Evolutionary conservation across 1,140 invertebrate genomes (phyloP).

Genomic region (Heliconius hewitsoni): DNA sequence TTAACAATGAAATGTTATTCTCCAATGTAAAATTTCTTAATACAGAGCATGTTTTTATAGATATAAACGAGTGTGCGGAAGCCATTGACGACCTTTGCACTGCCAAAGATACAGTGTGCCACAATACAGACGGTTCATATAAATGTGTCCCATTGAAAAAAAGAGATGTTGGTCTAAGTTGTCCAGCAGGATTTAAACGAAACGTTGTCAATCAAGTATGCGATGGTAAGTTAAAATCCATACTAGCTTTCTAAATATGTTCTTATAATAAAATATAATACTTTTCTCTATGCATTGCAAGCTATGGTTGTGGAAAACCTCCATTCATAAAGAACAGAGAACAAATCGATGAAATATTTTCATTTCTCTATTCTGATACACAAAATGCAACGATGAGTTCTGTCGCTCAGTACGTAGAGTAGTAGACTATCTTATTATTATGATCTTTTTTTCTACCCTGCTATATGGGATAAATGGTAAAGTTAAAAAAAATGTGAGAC

Average conservation of each 20-base stretch:
- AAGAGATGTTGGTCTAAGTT: slow-evolving; percentile 68
- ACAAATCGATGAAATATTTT: too few species aligned
- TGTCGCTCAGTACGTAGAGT: too few species aligned
- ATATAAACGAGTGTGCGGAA: slow-evolving; percentile 86
- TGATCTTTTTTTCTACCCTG: too few species aligned
- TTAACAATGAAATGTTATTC: background rate
- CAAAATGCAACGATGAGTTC: too few species aligned
- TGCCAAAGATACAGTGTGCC: slow-evolving; percentile 83
- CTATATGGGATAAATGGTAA: too few species aligned
- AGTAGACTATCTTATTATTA: too few species aligned
- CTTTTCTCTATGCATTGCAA: background rate
- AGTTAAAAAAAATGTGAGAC: too few species aligned
- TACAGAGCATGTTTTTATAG: slow-evolving; percentile 62
- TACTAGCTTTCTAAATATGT: background rate
- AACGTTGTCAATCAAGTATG: slow-evolving; percentile 84
- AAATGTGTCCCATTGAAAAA: slow-evolving; percentile 78
- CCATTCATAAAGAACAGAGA: too few species aligned
- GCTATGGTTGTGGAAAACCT: too few species aligned
- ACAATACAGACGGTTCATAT: slow-evolving; percentile 83
- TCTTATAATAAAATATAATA: background rate
- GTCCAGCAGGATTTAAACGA: slow-evolving; percentile 85
- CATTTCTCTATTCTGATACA: too few species aligned
- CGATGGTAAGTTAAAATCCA: slow-evolving; percentile 82
- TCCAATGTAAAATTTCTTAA: background rate
- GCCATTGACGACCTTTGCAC: slow-evolving; percentile 83